These are phyloP conservation scores for Melanogrammus aeglefinus DNA, from an alignment of 2,797 vertebrate species.

Conservation along the genomic window DNA sequence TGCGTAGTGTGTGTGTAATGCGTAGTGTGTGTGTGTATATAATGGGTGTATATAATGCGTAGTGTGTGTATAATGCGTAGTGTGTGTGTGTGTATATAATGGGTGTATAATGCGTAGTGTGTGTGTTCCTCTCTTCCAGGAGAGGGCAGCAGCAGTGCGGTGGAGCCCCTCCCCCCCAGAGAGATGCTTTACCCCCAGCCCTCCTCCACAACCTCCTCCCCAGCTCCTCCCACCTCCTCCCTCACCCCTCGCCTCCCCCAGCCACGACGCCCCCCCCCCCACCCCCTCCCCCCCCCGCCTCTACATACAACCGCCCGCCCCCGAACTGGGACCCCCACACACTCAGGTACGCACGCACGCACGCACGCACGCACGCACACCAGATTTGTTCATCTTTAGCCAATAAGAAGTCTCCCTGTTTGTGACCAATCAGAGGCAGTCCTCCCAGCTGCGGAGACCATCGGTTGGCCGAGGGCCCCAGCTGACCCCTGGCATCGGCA, in stretches of 20 bases:
- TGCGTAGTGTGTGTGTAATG: too few species aligned
- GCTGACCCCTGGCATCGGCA: conserved; percentile 90
- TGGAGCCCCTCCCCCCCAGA: conserved; percentile 78
- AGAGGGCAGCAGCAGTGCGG: conserved; percentile 72
- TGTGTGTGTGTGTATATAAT: neutral
- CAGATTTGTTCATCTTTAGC: neutral
- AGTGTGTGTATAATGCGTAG: neutral
- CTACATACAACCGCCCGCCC: conserved; percentile 90
- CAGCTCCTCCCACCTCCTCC: conserved; percentile 75
- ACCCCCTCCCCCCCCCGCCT: conserved; percentile 89
- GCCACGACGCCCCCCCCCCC: conserved; percentile 82
- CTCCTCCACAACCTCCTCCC: conserved; percentile 67
- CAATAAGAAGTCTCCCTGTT: neutral
- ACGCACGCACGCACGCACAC: too few species aligned
- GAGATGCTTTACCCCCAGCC: conserved; percentile 62
- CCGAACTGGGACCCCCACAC: conserved; percentile 87
- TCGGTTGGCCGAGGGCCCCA: conserved; percentile 91
- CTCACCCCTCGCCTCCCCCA: conserved; percentile 79
- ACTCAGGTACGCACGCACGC: conserved; percentile 66
- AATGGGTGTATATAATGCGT: neutral
- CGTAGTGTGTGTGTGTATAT: neutral
- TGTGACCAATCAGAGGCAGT: conserved; percentile 62
- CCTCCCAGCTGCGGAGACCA: conserved; percentile 78
- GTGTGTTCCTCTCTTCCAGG: conserved; percentile 55
- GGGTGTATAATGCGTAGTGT: too few species aligned